Percentiles rank a stretch among this genome's conserved stretches.
Evolutionary conservation across 2,888 invertebrate species (phyloP).

Genomic region (Eutolmus rufibarbis): DNA sequence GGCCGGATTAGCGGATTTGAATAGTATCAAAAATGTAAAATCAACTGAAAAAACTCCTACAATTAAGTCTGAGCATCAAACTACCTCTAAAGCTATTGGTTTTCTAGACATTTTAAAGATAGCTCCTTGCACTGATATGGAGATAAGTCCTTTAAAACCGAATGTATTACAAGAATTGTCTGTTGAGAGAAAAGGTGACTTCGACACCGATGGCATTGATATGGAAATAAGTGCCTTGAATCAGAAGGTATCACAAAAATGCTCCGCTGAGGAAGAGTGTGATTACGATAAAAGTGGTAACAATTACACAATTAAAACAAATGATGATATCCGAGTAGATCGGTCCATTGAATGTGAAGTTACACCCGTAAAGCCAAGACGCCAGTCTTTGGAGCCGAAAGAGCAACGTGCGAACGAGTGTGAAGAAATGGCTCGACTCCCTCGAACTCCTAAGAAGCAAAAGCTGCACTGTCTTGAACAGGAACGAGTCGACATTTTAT

Average conservation of each 20-base stretch:
- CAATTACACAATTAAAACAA: not conserved
- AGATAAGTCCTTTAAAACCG: slow-evolving; percentile 19
- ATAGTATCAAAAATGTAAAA: not conserved
- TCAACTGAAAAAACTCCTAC: not conserved
- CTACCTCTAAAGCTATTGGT: not conserved
- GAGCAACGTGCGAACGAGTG: not conserved
- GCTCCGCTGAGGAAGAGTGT: not conserved
- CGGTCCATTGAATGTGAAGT: not conserved
- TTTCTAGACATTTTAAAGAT: not conserved
- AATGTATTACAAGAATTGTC: not conserved
- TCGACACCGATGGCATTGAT: not conserved
- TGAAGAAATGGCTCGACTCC: not conserved
- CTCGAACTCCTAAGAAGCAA: slow-evolving; percentile 42
- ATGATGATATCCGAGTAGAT: not conserved
- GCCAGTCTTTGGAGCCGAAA: not conserved
- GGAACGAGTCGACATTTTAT: slow-evolving; percentile 44
- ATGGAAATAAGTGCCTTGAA: not conserved
- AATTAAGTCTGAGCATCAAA: not conserved
- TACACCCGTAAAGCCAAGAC: not conserved
- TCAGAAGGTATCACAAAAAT: not conserved
- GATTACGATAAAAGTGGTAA: not conserved
- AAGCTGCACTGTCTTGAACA: slow-evolving; percentile 29
- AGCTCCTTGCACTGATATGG: slow-evolving; percentile 32
- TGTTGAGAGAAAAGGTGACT: not conserved
- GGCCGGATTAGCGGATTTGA: not conserved